These are phyloP conservation scores for Rhyacophila evoluta DNA, from an alignment of 2,888 invertebrate species.

Conservation along the genomic window DNA sequence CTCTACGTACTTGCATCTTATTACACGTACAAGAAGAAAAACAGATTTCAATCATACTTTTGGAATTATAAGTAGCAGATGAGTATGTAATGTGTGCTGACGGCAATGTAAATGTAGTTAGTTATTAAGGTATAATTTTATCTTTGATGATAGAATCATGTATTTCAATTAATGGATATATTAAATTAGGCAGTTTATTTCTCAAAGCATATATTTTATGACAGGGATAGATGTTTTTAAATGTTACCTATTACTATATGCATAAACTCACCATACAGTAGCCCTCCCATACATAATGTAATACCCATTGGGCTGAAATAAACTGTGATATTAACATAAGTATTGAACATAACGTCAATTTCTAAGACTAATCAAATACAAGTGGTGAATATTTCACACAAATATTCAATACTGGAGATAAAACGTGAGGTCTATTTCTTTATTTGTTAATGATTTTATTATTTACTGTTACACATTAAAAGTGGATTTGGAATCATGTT, in stretches of 20 bases:
- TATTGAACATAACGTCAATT: slow-evolving; percentile 45
- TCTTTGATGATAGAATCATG: neutral
- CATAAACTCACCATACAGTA: slow-evolving; percentile 13
- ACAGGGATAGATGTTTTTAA: neutral
- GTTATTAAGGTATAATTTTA: neutral
- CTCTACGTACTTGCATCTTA: too few relatives aligned
- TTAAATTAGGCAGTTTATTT: neutral
- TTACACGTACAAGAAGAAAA: too few relatives aligned
- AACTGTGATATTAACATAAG: slow-evolving; percentile 54
- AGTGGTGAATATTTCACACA: slow-evolving; percentile 28
- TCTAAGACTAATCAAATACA: slow-evolving; percentile 31
- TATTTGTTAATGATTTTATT: neutral
- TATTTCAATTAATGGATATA: neutral
- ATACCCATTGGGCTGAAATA: slow-evolving; percentile 42
- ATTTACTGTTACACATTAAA: neutral
- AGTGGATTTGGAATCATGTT: neutral
- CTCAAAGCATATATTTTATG: neutral
- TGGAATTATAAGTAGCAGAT: too few relatives aligned
- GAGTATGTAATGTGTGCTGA: too few relatives aligned
- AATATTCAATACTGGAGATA: neutral
- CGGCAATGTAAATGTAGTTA: too few relatives aligned
- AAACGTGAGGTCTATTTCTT: neutral
- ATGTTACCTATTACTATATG: neutral
- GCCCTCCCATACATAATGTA: slow-evolving; percentile 25
- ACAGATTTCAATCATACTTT: too few relatives aligned